Base-by-base conservation (phyloP, 1,140 invertebrate species). In the Coelopa frigida region DNA sequence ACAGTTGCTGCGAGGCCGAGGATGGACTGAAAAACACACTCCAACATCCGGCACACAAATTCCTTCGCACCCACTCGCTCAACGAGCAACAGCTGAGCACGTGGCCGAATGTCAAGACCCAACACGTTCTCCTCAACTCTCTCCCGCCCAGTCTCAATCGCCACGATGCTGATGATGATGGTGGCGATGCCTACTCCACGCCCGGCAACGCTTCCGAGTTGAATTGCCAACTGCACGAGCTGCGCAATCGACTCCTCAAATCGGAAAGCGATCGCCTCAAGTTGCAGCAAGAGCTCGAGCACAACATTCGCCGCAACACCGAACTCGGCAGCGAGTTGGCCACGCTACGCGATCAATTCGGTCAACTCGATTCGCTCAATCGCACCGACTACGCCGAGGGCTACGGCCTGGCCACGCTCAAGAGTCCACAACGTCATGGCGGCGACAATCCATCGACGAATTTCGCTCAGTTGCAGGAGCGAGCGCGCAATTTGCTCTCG, bases 301-400 rank as follows among this genome's bases (percentile, higher is more conserved):
- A 78, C 45, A 72, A 78, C 14, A 54, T 77, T 5, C 72, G 74
- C 51, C 73, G 74, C 8, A 75, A 79, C 59, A 68, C 71, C 0
- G 62, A 77, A 6, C 59, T 80, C 3, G 73, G 75, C 3, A 56
- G 61, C 3, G 76, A 80, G 40, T 51, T 80, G 35, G 67, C 74
- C 27, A 61, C 71, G 0, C 71, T 79, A 3, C 75, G 79, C 54
- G 62, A 75, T 43, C 79, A 79, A 58, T n/a, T 68, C 4, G 60
- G 63, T 4, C 59, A 69, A 42, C 20, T 68, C n/a, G 61, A 55
- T 27, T 64, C 61, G 49, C 11, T 66, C 0, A 73, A 73, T 38
- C 78, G 76, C 38, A 79, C 80, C 55, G 71, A 80, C 12, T 75
- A 81, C 17, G 77, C 76, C 1, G 79, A 81, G 60, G 80, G 79